Base-by-base conservation (phyloP, 2,113 vertebrate species). In the Hystrix brachyura region DNA sequence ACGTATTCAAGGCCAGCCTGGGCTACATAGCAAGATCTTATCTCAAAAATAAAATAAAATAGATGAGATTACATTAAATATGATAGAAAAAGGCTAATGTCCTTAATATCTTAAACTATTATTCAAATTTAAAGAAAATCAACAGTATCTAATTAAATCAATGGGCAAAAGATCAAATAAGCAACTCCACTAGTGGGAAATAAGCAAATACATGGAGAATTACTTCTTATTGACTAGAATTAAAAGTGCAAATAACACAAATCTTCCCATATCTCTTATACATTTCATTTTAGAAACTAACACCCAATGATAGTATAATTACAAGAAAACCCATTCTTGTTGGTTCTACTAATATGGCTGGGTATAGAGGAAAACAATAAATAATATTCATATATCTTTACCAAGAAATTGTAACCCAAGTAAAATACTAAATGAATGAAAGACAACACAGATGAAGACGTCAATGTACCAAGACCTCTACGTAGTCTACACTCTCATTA, bases 91-190 rank as follows among this genome's bases (percentile, higher is more conserved):
- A 48, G 34, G 38, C 23, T 84, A 90, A 57, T 46, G 46, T 2
- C 5, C 89, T 96, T 93, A 90, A 96, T 69, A 64, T 62, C 59
- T 86, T 79, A 85, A 80, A 57, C 46, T 69, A 17, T 59, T 12
- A 59, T 76, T 84, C 38, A 84, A 83, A 23, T 51, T 79, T 87
- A 83, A 59, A 87, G 94, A 87, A 88, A 91, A 93, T 78, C 25
- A 89, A 43, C 19, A 93, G 17, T 67, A 78, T 11, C 27, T 12
- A 72, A 29, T 62, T 55, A 88, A 82, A 43, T 23, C 72, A 88
- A 88, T 80, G 18, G 53, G 53, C 43, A 94, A 69, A 86, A 72
- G 32, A 85, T 85, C 32, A 79, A 85, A 69, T 38, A 60, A 76
- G 34, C 10, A 78, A 87, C 38, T 71, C 10, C 65, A 87, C 38